Evolutionary conservation across 2,888 invertebrate genomes (phyloP), one percentile per base, ranked within the genome.

Genomic region (Eupsilia transversa): DNA sequence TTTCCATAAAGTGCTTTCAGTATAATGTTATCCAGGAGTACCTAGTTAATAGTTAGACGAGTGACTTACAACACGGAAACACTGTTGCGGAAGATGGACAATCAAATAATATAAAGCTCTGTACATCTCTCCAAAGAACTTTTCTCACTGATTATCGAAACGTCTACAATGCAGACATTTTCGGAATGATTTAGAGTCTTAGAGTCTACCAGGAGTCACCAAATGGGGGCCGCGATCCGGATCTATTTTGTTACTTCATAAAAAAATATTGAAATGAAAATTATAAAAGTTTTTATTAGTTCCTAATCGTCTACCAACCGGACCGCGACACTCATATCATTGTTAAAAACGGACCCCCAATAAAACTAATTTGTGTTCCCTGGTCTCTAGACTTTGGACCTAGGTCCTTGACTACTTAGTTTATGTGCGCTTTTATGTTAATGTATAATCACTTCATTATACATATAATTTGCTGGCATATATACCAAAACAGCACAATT

Each of bases 31-130:
- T 84, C 80, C 72, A 74, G 72, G 80, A 74, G 72, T 79, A 73
- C 84, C 84, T 72, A 85, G 80, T 86, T 86, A 83, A 79, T 83
- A 79, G 79, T 84, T 83, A 76, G 83, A 85, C 79, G 63, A 79
- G 80, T 79, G 80, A 83, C 84, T 84, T 86, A 61, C 49, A 35
- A 3, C 23, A 41, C 30, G 5, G 46, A 30, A 20, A 83, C n/a
- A 84, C 57, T 57, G 76, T 2, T n/a, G 6, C 14, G 0, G n/a
- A 59, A 46, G 59, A 57, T 7, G 12, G 49, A 5, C 73, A 83
- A 75, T 52, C 35, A 6, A 35, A 17, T 49, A 3, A 54, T 1
- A 46, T 46, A 23, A 17, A 7, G 1, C 12, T 70, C 9, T 3
- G 20, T n/a, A 0, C 2, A 20, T 30, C 2, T 64, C 6, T 56